Percentiles rank a stretch among this genome's conserved stretches.
Conservation (phyloP, 2,797 vertebrate genomes). For the Muscicapa striata region DNA sequence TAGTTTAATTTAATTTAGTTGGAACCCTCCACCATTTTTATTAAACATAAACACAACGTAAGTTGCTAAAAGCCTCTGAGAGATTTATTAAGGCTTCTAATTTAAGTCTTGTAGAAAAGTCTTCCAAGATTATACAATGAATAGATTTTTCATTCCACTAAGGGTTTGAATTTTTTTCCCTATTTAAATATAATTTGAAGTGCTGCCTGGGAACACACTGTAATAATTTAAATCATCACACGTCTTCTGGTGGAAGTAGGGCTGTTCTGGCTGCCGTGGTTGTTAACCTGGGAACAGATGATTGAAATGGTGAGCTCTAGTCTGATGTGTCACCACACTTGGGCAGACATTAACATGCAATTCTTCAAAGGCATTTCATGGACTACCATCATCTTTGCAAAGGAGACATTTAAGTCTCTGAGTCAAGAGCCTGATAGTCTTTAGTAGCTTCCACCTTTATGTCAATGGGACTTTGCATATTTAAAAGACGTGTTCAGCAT, state of each 20-base stretch:
- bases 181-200: conserved; percentile 43
- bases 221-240: conserved; percentile 30
- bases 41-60: conserved; percentile 48
- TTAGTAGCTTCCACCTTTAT: not conserved
- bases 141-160: conserved; percentile 51
- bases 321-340: not conserved
- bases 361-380: not conserved
- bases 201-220: conserved; percentile 30
- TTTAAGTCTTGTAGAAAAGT: conserved; percentile 26
- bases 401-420: not conserved
- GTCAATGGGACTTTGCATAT: not conserved
- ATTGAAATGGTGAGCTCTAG: not conserved
- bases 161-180: not conserved
- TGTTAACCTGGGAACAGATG: conserved; percentile 33
- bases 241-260: not conserved
- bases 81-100: conserved; percentile 31
- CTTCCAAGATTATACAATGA: conserved; percentile 53
- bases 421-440: not conserved
- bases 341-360: not conserved
- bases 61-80: conserved; percentile 55
- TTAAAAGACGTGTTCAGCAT: not conserved
- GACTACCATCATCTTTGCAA: not conserved
- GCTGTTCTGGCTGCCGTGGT: not conserved
- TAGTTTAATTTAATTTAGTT: conserved; percentile 61
- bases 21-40: conserved; percentile 35